Percentiles rank a stretch among this genome's conserved stretches.
These are phyloP conservation scores for Platycnemis pennipes DNA, from an alignment of 2,888 invertebrate genomes.

Conservation along the genomic window DNA sequence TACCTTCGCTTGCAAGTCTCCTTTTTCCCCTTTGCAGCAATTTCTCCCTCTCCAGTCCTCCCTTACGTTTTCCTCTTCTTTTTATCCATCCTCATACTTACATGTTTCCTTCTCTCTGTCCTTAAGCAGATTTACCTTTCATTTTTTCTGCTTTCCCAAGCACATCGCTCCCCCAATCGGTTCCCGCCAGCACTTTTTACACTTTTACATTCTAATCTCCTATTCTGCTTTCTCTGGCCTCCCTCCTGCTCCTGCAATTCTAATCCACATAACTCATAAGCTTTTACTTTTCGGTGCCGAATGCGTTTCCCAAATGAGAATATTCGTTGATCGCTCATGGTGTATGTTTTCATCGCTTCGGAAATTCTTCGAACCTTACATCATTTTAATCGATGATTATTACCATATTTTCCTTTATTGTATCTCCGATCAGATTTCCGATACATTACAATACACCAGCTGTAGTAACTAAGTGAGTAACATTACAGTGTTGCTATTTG, in stretches of 20 bases:
- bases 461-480: no score
- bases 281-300: no score
- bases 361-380: no score
- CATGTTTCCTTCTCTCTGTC: neutral
- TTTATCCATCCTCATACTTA: neutral
- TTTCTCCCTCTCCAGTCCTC: slow-evolving; percentile 35
- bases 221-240: neutral
- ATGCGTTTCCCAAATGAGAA: no score
- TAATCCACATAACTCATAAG: no score
- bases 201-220: neutral
- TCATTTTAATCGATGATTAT: no score
- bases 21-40: neutral
- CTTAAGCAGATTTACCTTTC: neutral
- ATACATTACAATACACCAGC: no score
- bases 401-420: no score
- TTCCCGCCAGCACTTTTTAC: neutral
- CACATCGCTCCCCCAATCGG: neutral
- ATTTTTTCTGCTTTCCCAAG: slow-evolving; percentile 37
- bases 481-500: no score
- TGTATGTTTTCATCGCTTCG: no score
- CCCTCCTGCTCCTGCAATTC: neutral
- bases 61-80: slow-evolving; percentile 24
- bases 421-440: no score
- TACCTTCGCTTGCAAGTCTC: neutral
- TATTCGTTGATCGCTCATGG: no score